phyloP scores from a whole-genome alignment of 1,140 invertebrate species.

The Pseudomyrmex sp. region DNA sequence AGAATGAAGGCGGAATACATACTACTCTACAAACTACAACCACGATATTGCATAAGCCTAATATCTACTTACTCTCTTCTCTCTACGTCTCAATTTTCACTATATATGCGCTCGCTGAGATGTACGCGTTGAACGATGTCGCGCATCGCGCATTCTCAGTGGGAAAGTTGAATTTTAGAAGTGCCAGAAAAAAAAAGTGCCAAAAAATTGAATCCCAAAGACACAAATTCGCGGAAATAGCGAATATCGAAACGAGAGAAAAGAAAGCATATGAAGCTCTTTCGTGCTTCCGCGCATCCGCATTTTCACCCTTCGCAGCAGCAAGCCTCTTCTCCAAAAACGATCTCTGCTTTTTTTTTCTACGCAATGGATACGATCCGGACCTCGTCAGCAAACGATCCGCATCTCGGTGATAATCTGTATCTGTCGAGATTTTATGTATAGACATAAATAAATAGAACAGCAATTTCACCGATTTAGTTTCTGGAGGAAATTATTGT shows the following conservation, averaged over 20 bases:
- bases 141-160: too few relatives aligned
- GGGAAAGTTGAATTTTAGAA: too few relatives aligned
- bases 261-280: conserved; percentile 36
- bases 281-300: background rate
- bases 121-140: too few relatives aligned
- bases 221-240: background rate
- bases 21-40: too few relatives aligned
- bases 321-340: conserved; percentile 6
- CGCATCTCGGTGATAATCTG: background rate
- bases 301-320: background rate
- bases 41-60: conserved; percentile 22
- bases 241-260: background rate
- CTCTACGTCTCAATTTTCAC: background rate
- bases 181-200: too few relatives aligned
- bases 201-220: too few relatives aligned
- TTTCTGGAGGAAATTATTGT: too few relatives aligned
- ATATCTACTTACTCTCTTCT: conserved; percentile 1
- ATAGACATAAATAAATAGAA: background rate
- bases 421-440: background rate
- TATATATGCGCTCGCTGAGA: background rate
- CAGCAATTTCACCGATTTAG: background rate
- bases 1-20: background rate
- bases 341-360: background rate
- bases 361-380: conserved; percentile 4
- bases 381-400: background rate